Evolutionary conservation across 2,113 vertebrate species (phyloP).

Genomic region (Cavia aperea): DNA sequence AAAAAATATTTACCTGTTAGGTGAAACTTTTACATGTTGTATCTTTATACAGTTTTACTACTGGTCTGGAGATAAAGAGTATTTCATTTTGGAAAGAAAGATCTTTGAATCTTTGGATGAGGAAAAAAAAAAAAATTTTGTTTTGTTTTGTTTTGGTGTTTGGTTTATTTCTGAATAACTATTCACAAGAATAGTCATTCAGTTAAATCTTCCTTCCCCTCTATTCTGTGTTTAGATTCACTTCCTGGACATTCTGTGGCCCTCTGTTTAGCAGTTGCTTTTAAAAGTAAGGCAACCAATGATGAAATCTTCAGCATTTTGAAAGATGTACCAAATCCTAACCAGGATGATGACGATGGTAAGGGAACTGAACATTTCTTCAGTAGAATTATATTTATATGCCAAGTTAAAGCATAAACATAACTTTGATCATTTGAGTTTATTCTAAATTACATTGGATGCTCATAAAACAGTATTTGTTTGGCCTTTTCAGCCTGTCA

Average conservation of each 20-base stretch:
- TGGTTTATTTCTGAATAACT: neutral
- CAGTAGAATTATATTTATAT: neutral
- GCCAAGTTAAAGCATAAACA: neutral
- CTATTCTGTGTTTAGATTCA: conserved; percentile 77
- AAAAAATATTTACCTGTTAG: neutral
- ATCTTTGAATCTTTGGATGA: too few species aligned
- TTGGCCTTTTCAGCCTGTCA: neutral
- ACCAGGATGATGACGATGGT: conserved; percentile 97
- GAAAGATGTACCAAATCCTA: conserved; percentile 96
- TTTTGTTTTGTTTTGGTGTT: neutral
- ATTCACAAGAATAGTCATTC: neutral
- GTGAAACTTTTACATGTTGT: neutral
- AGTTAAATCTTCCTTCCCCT: conserved; percentile 8
- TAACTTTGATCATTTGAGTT: neutral
- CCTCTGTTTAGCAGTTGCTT: conserved; percentile 86
- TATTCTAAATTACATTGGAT: neutral
- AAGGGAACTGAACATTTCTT: conserved; percentile 45
- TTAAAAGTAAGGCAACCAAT: conserved; percentile 94
- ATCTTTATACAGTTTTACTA: neutral
- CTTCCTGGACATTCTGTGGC: conserved; percentile 89
- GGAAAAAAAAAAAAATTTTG: too few species aligned
- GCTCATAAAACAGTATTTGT: neutral
- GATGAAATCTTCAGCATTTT: conserved; percentile 93
- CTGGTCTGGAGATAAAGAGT: neutral
- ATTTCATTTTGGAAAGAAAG: neutral